phyloP scores from a whole-genome alignment of 2,888 invertebrate species.

The Andricus curvator region DNA sequence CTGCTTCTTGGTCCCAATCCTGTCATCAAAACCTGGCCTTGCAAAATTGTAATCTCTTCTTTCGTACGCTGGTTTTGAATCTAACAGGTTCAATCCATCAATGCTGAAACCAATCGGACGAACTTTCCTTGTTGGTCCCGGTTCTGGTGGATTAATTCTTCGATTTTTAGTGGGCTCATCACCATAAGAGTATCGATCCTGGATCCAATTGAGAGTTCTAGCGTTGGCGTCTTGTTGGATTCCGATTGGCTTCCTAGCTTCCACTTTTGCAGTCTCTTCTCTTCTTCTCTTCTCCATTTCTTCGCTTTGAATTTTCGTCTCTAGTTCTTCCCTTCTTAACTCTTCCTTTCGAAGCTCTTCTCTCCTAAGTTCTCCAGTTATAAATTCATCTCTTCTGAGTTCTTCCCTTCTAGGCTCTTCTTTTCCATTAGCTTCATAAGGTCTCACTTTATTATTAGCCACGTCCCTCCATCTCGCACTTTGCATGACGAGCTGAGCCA shows the following conservation, averaged over 20 bases:
- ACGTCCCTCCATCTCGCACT: conserved; percentile 73
- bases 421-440: conserved; percentile 22
- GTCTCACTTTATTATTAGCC: conserved; percentile 44
- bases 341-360: not conserved
- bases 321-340: not conserved
- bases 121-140: conserved; percentile 51
- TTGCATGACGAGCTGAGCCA: conserved; percentile 74
- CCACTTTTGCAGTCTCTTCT: not conserved
- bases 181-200: conserved; percentile 66
- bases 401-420: conserved; percentile 4
- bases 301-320: not conserved
- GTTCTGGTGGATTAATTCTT: conserved; percentile 37
- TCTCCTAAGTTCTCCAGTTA: not conserved
- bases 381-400: not conserved
- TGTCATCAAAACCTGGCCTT: conserved; percentile 52
- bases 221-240: conserved; percentile 52
- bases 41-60: conserved; percentile 49
- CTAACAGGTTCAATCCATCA: conserved; percentile 43
- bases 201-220: conserved; percentile 67
- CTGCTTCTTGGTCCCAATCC: conserved; percentile 43
- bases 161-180: conserved; percentile 34
- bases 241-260: not conserved
- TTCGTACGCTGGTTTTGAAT: conserved; percentile 23
- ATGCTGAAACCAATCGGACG: conserved; percentile 51
- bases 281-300: not conserved